Percentiles rank a stretch among this genome's conserved stretches.
Evolutionary conservation across 1,140 invertebrate genomes (phyloP).

Genomic region (Drosophila truncata): DNA sequence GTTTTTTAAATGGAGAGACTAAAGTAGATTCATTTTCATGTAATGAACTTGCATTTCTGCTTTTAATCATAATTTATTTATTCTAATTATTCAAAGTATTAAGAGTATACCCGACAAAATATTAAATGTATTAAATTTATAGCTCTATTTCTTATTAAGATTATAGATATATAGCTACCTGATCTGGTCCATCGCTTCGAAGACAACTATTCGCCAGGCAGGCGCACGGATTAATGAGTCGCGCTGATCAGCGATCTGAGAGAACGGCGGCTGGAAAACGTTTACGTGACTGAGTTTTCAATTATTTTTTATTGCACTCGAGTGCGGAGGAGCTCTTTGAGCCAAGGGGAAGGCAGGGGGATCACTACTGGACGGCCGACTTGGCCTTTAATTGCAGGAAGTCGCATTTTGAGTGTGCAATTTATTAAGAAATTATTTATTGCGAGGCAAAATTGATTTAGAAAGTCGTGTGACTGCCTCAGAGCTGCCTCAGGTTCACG

Average conservation of each 20-base stretch:
- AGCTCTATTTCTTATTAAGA: not conserved
- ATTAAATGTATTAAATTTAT: not conserved
- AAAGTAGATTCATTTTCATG: not conserved
- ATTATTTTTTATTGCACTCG: conserved; percentile 78
- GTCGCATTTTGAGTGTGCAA: conserved; percentile 76
- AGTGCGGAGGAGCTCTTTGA: conserved; percentile 8
- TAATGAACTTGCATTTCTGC: not conserved
- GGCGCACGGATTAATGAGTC: conserved; percentile 72
- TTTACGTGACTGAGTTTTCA: conserved; percentile 81
- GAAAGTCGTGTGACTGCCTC: conserved; percentile 73
- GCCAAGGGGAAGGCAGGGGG: not conserved
- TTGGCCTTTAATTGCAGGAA: conserved; percentile 77
- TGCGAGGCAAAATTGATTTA: conserved; percentile 73
- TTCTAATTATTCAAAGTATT: no score
- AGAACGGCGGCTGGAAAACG: conserved; percentile 70
- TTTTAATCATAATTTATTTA: no score
- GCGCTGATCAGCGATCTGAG: conserved; percentile 62
- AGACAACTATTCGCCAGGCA: conserved; percentile 3
- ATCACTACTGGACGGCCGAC: not conserved
- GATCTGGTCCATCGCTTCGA: conserved; percentile 24
- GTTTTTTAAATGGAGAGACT: no score
- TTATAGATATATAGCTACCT: not conserved
- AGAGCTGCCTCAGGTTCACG: conserved; percentile 24
- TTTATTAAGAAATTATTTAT: conserved; percentile 83
- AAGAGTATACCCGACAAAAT: no score